Base-by-base conservation (phyloP, 2,113 vertebrate genomes). In the rabbit (Oryctolagus cuniculus) region DNA sequence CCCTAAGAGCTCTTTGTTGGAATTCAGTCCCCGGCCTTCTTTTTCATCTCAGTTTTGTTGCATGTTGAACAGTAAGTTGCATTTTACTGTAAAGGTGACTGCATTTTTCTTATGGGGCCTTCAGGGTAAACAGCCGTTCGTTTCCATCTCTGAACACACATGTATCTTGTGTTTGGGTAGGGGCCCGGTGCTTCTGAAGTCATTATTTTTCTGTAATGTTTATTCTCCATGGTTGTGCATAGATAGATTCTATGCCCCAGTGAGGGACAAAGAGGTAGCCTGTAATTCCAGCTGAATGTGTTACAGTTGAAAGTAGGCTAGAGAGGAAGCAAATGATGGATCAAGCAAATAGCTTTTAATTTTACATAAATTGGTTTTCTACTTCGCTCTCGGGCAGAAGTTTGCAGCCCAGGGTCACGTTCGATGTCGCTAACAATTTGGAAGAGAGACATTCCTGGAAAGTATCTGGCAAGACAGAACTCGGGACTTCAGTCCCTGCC, bases 81-180 rank as follows among this genome's bases (percentile, higher is more conserved):
- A 34, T 96, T 96, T 98, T 96, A 98, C 98, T 99, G 97, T 97
- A 91, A 96, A 96, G 97, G 97, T 97, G 97, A 96, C 96, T 96
- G 96, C 87, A 13, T 96, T 79, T 96, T 97, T 94, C 95, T 96
- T 95, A 94, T 93, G 72, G 89, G 97, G 83, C 96, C 97, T 97
- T 80, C 87, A 95, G 96, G 96, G 96, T 97, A 96, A 96, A 95
- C 94, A 97, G 96, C 90, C 94, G 12, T 95, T 96, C 34, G 29
- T 91, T 95, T 96, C 96, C 81, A 92, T 95, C 96, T 96, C 61
- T 97, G 95, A 96, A 97, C 94, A 97, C 96, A 96, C 81, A 17
- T 96, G 96, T 87, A 94, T 74, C 91, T 94, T 84, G 51, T 95
- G 75, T 95, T 96, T 83, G 86, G 67, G 67, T 84, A 87, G 8